These are phyloP conservation scores for Hypotaenidia philippensis DNA, from an alignment of 2,797 vertebrate species.

Conservation along the genomic window DNA sequence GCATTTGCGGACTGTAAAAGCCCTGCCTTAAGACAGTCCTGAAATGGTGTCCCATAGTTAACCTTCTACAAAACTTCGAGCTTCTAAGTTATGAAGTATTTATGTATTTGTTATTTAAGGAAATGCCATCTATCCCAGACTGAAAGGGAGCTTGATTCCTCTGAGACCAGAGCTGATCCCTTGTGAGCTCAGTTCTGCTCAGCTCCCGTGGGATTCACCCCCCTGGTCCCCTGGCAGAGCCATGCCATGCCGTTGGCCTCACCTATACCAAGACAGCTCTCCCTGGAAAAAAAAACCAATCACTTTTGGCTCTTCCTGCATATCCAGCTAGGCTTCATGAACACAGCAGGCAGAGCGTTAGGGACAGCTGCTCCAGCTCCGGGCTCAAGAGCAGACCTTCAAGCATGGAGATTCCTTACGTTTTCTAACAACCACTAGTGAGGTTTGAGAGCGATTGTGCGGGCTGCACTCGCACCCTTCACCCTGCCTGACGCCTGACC, in stretches of 20 bases:
- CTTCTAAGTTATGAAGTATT: not conserved
- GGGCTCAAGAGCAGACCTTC: not conserved
- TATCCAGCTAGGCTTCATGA: rapidly evolving
- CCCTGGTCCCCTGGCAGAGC: not conserved
- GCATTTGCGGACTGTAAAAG: not conserved
- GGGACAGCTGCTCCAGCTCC: not conserved
- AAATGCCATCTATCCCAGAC: not conserved
- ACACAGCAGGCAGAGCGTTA: rapidly evolving
- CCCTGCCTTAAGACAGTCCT: not conserved
- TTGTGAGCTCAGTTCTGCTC: not conserved
- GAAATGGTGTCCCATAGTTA: not conserved
- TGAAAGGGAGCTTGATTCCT: not conserved
- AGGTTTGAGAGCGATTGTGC: rapidly evolving
- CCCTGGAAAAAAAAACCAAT: not conserved
- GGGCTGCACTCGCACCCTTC: not conserved
- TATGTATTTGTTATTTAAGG: not conserved
- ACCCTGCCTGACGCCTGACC: not conserved
- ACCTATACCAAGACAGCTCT: not conserved
- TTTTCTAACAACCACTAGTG: rapidly evolving
- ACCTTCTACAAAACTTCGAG: not conserved
- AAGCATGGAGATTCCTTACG: rapidly evolving
- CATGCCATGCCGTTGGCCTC: rapidly evolving
- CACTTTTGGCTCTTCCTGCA: not conserved
- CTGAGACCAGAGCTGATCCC: not conserved
- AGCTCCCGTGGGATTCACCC: not conserved